Conservation (phyloP, 2,113 vertebrate species). For the Caloenas nicobarica region DNA sequence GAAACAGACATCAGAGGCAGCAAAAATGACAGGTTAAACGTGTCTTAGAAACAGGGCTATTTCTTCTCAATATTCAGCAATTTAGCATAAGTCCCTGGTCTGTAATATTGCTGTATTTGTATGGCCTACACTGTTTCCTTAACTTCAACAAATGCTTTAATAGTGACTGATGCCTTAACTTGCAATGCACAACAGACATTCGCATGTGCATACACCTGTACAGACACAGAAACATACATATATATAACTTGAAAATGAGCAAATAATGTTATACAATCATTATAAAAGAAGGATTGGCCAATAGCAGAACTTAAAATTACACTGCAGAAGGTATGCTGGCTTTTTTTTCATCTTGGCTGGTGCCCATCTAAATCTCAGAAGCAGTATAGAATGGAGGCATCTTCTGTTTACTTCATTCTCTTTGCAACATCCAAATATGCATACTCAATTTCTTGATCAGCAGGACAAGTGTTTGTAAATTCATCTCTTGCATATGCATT, state of each 20-base stretch:
- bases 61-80: background rate
- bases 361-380: background rate
- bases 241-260: background rate
- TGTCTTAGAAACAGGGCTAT: background rate
- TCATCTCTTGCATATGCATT: constrained; percentile 89
- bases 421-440: constrained; percentile 90
- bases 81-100: background rate
- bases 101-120: background rate
- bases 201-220: background rate
- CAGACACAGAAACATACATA: background rate
- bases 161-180: background rate
- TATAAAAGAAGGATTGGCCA: constrained; percentile 18
- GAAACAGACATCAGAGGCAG: background rate
- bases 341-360: background rate
- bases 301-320: constrained; percentile 10
- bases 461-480: constrained; percentile 93
- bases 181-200: background rate
- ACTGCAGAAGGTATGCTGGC: background rate
- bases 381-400: background rate
- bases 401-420: constrained; percentile 79
- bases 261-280: background rate
- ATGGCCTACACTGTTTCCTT: background rate
- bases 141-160: background rate
- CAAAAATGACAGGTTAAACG: background rate
- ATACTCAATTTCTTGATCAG: constrained; percentile 88